phyloP scores from a whole-genome alignment of 1,140 invertebrate genomes.

The Zaprionus taronus region DNA sequence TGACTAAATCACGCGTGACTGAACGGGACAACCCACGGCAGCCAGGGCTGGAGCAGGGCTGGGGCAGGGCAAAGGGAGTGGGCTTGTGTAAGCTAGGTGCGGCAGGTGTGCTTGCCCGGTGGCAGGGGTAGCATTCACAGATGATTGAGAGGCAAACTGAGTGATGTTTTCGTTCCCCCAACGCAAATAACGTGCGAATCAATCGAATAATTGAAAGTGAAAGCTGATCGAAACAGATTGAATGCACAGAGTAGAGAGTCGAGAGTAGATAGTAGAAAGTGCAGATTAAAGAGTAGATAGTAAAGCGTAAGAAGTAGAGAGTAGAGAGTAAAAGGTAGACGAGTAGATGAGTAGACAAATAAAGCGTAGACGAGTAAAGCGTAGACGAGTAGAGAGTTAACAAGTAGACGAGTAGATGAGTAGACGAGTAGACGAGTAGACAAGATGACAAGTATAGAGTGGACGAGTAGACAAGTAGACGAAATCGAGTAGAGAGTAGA shows the following conservation, averaged over 20 bases:
- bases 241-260: neutral
- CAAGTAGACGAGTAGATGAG: too few species aligned
- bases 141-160: conserved; percentile 34
- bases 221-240: conserved; percentile 15
- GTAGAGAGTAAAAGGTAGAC: too few species aligned
- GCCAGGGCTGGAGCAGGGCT: neutral
- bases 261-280: too few species aligned
- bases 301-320: too few species aligned
- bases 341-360: too few species aligned
- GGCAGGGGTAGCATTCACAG: neutral
- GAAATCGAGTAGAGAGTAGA: too few species aligned
- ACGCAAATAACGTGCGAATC: conserved; percentile 12
- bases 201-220: conserved; percentile 22
- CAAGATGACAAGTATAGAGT: too few species aligned
- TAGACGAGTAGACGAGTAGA: too few species aligned
- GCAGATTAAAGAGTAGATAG: too few species aligned
- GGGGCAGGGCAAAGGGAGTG: neutral
- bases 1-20: conserved; percentile 35
- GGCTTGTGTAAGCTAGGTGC: neutral
- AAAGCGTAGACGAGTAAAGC: too few species aligned
- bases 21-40: conserved; percentile 1
- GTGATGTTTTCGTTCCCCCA: conserved; percentile 3
- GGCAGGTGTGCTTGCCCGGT: neutral
- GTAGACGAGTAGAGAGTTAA: too few species aligned
- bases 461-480: too few species aligned